Percentiles rank a stretch among this genome's conserved stretches.
Conservation (phyloP, 2,113 vertebrate species). For the Typhlomys cinereus region DNA sequence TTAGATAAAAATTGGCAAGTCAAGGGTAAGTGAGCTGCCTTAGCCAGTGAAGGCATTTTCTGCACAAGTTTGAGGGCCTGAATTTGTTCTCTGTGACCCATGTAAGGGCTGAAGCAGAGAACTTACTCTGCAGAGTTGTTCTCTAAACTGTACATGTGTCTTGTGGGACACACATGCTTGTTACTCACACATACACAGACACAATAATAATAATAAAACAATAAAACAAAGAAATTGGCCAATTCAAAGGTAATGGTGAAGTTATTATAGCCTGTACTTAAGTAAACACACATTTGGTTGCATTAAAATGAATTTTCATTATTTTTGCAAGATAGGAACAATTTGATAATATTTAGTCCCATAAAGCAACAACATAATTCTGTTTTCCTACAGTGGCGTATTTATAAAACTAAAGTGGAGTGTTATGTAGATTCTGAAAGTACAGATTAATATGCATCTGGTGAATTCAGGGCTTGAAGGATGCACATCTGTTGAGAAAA, state of each 20-base stretch:
- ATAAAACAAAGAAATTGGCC: neutral
- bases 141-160: too few relatives aligned
- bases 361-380: constrained; percentile 51
- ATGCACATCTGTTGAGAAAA: constrained; percentile 78
- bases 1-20: constrained; percentile 32
- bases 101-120: too few relatives aligned
- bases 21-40: too few relatives aligned
- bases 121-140: too few relatives aligned
- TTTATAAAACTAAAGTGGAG: constrained; percentile 67
- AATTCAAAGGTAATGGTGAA: constrained; percentile 50
- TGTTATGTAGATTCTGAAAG: constrained; percentile 70
- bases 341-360: constrained; percentile 70
- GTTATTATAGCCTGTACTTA: constrained; percentile 49
- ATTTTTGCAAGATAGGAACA: constrained; percentile 34
- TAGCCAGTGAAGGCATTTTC: too few relatives aligned
- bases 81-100: too few relatives aligned
- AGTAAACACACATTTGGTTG: constrained; percentile 31
- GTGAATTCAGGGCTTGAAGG: constrained; percentile 67
- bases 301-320: constrained; percentile 64
- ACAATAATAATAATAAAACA: too few relatives aligned
- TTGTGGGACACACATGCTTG: too few relatives aligned
- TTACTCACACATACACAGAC: too few relatives aligned
- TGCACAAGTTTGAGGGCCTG: too few relatives aligned
- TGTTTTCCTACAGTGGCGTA: constrained; percentile 33
- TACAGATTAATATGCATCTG: constrained; percentile 73